Base-by-base conservation (phyloP, 2,797 vertebrate genomes). In the Apodemus agrarius region DNA sequence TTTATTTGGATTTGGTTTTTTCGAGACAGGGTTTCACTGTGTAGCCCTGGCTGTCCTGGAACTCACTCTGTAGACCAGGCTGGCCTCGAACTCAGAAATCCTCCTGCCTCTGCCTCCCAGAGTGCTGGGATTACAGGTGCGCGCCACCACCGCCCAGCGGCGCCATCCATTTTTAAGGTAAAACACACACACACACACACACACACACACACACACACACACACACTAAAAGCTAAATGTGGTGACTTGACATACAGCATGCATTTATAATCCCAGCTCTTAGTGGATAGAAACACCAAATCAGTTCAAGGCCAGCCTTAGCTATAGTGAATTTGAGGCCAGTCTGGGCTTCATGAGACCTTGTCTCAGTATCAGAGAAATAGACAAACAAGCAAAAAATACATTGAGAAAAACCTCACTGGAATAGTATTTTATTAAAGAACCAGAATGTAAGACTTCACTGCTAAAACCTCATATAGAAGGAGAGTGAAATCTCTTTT, bases 401-500 rank as follows among this genome's bases (percentile, higher is more conserved):
- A 72, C 34, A 69, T 40, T 43, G 54, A 46, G 6, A 37, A 37
- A 86, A 40, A 96, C 65, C 21, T 94, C 97, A 34, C 6, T 5
- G 86, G 95, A 78, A 84, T 94, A 90, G 1, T 29, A 26, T 74
- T 91, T 96, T 93, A 93, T 95, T 94, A 93, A 96, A 93, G 75
- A 19, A 11, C 40, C 40, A 93, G 40, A 12, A 49, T 89, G 78
- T 85, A 80, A 29, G 94, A 87, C 93, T 93, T 97, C 84, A 93
- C 93, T 98, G 82, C 93, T 97, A 65, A 91, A 72, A 13, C 65
- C 61, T 82, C 89, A 46, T 85, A 34, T 0, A 21, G 17, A 96
- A 97, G 91, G 7, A 95, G 40, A 95, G 46, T 67, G 89, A 85
- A 88, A 78, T 97, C n/a, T 93, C 52, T 95, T 98, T 95, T 98